These are phyloP conservation scores for Drosophila monieri DNA, from an alignment of 2,888 invertebrate genomes.

Conservation along the genomic window DNA sequence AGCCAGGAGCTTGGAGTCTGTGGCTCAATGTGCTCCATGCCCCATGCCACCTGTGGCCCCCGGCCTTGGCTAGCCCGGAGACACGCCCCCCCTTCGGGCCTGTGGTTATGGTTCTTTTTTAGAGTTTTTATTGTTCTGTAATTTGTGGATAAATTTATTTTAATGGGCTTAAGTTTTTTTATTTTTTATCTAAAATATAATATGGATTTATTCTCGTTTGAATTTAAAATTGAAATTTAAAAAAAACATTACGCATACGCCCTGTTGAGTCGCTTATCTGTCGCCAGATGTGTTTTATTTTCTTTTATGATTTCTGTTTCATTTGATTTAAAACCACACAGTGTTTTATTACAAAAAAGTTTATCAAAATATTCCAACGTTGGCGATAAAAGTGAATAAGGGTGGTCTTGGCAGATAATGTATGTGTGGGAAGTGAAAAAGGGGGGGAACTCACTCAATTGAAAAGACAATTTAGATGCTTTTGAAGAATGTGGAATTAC, in stretches of 20 bases:
- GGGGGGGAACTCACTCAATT: constrained; percentile 19
- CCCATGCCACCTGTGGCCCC: constrained; percentile 28
- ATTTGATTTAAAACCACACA: constrained; percentile 63
- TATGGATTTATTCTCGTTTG: neutral
- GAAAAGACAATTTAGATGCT: constrained; percentile 29
- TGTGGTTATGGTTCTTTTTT: constrained; percentile 22
- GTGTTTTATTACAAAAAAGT: constrained; percentile 44
- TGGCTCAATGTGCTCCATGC: constrained; percentile 36
- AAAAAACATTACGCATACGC: constrained; percentile 44
- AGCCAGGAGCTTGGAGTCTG: constrained; percentile 19
- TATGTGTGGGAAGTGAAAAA: neutral
- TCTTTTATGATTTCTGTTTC: constrained; percentile 56
- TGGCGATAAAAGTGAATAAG: constrained; percentile 1
- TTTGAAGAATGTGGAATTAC: constrained; percentile 29
- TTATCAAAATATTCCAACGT: constrained; percentile 63
- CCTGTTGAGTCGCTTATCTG: constrained; percentile 21
- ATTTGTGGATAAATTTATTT: constrained; percentile 31
- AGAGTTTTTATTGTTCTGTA: constrained; percentile 34
- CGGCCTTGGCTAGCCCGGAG: constrained; percentile 10
- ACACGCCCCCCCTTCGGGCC: constrained; percentile 23
- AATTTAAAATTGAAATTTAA: constrained; percentile 30
- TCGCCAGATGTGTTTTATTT: constrained; percentile 40
- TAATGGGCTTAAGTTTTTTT: constrained; percentile 18
- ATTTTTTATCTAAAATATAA: neutral
- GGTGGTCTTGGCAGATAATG: too few species aligned